A percentile compares a stretch with the other conserved stretches of the same genome.
Evolutionary conservation across 2,797 vertebrate genomes (phyloP).

Genomic region (Neosilurus hyrtlii): DNA sequence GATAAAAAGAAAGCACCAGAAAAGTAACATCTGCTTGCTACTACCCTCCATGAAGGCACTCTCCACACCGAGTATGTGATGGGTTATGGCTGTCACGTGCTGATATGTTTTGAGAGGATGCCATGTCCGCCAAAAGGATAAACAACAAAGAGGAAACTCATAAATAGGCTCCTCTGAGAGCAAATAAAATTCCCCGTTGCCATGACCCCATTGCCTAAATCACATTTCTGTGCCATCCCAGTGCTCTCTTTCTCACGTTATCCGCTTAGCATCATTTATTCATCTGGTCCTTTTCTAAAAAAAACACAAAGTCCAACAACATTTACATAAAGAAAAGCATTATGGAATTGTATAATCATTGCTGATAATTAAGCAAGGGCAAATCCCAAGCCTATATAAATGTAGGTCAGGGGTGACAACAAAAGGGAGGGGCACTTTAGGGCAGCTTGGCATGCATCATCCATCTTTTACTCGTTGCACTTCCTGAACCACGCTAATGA

Average conservation of each 20-base stretch:
- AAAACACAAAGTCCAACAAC: slow-evolving; percentile 34
- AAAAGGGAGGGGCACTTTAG: slow-evolving; percentile 14
- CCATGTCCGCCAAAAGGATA: slow-evolving; percentile 67
- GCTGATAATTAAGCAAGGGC: neutral
- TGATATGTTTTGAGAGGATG: slow-evolving; percentile 77
- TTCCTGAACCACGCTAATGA: slow-evolving; percentile 57
- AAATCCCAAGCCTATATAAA: slow-evolving; percentile 58
- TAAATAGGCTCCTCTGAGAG: slow-evolving; percentile 70
- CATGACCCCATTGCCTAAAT: slow-evolving; percentile 63
- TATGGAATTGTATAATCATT: neutral
- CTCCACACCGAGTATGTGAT: slow-evolving; percentile 50
- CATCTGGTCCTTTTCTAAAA: slow-evolving; percentile 53
- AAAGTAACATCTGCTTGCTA: slow-evolving; percentile 67
- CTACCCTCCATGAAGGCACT: slow-evolving; percentile 67
- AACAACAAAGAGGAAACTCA: slow-evolving; percentile 45
- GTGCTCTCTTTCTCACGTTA: slow-evolving; percentile 64
- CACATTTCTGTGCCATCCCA: slow-evolving; percentile 54
- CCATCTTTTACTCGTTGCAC: slow-evolving; percentile 55
- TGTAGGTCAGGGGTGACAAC: slow-evolving; percentile 65
- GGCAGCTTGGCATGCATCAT: slow-evolving; percentile 42
- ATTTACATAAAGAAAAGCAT: neutral
- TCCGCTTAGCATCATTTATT: slow-evolving; percentile 72
- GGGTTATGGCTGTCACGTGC: slow-evolving; percentile 64
- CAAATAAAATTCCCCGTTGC: slow-evolving; percentile 60
- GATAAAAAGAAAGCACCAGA: slow-evolving; percentile 53